Evolutionary conservation across 1,140 invertebrate species (phyloP).

Genomic region (Zophobas atratus): DNA sequence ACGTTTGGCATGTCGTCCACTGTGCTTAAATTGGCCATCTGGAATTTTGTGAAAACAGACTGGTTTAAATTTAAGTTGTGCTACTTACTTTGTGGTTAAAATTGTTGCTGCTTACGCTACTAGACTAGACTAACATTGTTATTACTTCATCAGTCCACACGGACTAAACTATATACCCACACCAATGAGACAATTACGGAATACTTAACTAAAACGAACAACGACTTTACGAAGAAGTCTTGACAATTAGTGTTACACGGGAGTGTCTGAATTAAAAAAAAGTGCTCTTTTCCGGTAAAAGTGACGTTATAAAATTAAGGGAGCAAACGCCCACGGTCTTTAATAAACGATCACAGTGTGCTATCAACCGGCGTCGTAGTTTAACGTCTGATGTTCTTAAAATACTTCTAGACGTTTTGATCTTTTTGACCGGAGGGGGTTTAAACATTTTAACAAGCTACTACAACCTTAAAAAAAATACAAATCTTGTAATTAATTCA

Average conservation of each 20-base stretch:
- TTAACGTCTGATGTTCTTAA: too few species aligned
- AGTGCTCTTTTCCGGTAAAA: not conserved
- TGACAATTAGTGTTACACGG: not conserved
- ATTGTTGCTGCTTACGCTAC: not conserved
- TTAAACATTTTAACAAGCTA: too few species aligned
- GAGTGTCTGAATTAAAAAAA: not conserved
- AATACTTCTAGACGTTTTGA: too few species aligned
- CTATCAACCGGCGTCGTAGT: too few species aligned
- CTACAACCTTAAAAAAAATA: too few species aligned
- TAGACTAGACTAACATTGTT: not conserved
- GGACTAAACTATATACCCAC: too few species aligned
- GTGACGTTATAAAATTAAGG: not conserved
- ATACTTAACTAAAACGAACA: not conserved
- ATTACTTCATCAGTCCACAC: not conserved
- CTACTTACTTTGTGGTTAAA: not conserved
- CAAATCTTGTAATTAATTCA: too few species aligned
- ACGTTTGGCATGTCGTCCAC: not conserved
- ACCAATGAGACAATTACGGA: too few species aligned
- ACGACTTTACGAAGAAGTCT: not conserved
- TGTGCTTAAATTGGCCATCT: not conserved
- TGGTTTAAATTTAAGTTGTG: too few species aligned
- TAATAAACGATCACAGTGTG: too few species aligned
- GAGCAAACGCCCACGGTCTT: not conserved
- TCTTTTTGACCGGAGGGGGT: too few species aligned
- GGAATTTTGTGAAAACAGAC: not conserved